Evolutionary conservation across 1,140 invertebrate species (phyloP), one percentile per base, ranked within the genome.

Genomic region (Drosophila parvula): DNA sequence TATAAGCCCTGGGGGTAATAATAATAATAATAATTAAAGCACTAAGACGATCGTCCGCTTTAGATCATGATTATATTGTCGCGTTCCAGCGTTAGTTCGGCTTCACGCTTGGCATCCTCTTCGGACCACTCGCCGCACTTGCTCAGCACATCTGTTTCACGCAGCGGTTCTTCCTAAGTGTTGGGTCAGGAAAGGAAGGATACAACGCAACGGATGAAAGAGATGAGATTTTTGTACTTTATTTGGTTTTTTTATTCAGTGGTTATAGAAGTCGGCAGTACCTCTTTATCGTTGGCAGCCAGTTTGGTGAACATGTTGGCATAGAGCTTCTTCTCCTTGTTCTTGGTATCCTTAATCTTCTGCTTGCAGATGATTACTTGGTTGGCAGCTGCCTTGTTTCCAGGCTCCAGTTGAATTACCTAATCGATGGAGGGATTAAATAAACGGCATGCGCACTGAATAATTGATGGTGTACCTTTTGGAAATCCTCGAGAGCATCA

Each of bases 241-340:
- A 74, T 56, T 57, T 40, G 11, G 12, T 22, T 45, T 11, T 12
- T 32, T 56, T 47, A 34, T 27, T 69, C 28, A 3, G 48, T 32
- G 9, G 36, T 41, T 69, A 34, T 28, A 14, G 41, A 34, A 56
- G 34, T 18, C 14, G 30, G 22, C 30, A 61, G 43, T 89, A 97
- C 96, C 95, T 96, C 94, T 92, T 94, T 95, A 92, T 97, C 96
- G 91, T 94, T 94, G 82, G 95, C 94, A 3, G 96, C 96, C 93
- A 97, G 96, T 92, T 96, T 97, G 74, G 96, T 95, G 91, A 99
- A 99, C 97, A 99, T 99, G 91, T 98, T 98, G 4, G 95, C 95
- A 92, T 98, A 99, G 11, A 97, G 93, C 83, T 96, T 95, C 93
- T 98, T 98, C 91, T 99, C 98, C 75, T 95, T 95, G 43, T 95